These are phyloP conservation scores for Cervus canadensis DNA, from an alignment of 2,113 vertebrate species.

Conservation along the genomic window DNA sequence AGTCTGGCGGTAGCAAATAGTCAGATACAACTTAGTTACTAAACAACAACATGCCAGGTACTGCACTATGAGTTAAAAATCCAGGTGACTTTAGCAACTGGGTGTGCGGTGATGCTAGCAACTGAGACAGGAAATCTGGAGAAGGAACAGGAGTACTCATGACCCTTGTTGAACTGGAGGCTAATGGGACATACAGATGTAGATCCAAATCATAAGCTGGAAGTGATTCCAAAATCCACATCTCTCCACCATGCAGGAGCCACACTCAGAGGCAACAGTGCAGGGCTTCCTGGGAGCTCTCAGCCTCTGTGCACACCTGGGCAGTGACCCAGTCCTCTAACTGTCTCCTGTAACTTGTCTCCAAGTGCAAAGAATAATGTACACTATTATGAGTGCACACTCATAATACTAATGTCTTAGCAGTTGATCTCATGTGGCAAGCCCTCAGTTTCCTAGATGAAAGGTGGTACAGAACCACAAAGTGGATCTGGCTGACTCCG, in stretches of 20 bases:
- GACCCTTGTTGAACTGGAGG: neutral
- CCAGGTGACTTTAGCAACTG: neutral
- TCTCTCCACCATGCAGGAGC: neutral
- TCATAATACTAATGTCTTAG: neutral
- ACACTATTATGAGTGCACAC: neutral
- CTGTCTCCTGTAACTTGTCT: neutral
- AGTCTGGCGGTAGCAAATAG: neutral
- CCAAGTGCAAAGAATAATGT: neutral
- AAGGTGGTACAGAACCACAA: neutral
- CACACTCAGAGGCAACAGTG: neutral
- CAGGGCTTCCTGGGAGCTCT: neutral
- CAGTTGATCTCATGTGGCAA: neutral
- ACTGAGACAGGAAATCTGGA: neutral
- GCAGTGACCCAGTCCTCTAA: neutral
- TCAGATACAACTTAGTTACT: fast-evolving
- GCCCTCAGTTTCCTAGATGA: neutral
- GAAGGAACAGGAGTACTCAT: neutral
- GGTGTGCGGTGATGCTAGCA: neutral
- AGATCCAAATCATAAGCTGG: neutral
- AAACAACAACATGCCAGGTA: neutral
- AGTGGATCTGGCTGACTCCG: neutral
- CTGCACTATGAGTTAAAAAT: neutral
- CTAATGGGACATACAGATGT: neutral
- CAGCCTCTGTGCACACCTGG: neutral
- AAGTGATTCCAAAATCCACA: neutral